These are phyloP conservation scores for Carduelis carduelis DNA, from an alignment of 2,797 vertebrate genomes.

Conservation along the genomic window DNA sequence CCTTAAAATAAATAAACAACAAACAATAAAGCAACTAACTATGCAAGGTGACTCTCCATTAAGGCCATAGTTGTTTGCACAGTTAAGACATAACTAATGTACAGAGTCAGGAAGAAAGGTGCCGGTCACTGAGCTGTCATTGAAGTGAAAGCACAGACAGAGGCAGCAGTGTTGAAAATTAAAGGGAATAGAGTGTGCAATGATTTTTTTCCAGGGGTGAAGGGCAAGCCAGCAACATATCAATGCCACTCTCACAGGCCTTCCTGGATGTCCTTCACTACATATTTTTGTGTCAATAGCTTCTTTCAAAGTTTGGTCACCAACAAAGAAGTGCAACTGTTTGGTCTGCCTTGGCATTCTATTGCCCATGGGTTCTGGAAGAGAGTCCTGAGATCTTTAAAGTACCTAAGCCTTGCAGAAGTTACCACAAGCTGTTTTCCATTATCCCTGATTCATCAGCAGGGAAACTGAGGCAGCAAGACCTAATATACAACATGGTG, in stretches of 20 bases:
- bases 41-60: not conserved
- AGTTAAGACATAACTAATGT: not conserved
- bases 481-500: not conserved
- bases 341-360: not conserved
- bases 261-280: not conserved
- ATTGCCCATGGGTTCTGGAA: not conserved
- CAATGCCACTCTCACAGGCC: not conserved
- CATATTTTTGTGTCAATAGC: not conserved
- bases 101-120: not conserved
- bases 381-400: not conserved
- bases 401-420: not conserved
- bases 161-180: not conserved
- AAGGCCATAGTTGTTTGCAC: not conserved
- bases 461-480: slow-evolving; percentile 51
- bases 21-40: not conserved
- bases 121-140: not conserved
- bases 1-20: not conserved
- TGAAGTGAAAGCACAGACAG: not conserved
- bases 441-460: not conserved
- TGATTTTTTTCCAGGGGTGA: not conserved
- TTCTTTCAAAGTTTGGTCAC: not conserved
- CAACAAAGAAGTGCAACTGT: not conserved
- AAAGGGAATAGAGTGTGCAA: not conserved
- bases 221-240: not conserved
- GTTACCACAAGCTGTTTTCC: not conserved